Conservation (phyloP, 2,797 vertebrate species). For the Gobionotothen gibberifrons region DNA sequence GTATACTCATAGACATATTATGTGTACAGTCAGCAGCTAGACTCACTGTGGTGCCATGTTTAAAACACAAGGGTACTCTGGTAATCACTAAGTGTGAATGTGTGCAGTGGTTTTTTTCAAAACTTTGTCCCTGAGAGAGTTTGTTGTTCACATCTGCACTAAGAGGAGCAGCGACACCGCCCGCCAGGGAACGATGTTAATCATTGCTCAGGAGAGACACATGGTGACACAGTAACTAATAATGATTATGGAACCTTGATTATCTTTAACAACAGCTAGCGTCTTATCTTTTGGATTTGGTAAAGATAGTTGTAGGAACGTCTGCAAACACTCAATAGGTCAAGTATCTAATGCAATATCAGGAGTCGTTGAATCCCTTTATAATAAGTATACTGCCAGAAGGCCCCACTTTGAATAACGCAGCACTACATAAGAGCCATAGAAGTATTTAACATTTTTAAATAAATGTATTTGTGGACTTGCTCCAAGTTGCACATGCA, state of each 20-base stretch:
- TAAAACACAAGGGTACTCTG: constrained; percentile 47
- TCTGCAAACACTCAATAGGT: background rate
- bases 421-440: background rate
- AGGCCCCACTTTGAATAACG: background rate
- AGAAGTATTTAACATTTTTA: background rate
- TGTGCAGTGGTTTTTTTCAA: background rate
- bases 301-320: background rate
- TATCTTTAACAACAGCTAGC: background rate
- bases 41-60: constrained; percentile 7
- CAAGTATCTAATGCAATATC: background rate
- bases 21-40: background rate
- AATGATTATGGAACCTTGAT: background rate
- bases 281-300: background rate
- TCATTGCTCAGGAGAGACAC: constrained; percentile 52
- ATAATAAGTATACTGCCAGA: background rate
- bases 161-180: background rate
- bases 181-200: constrained; percentile 49
- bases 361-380: background rate
- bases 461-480: background rate
- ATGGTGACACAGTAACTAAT: constrained; percentile 18
- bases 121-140: constrained; percentile 10
- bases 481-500: too few relatives aligned
- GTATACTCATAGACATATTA: background rate
- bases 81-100: background rate
- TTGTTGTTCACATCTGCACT: constrained; percentile 16